Evolutionary conservation across 2,888 invertebrate species (phyloP).

Genomic region (Piscicola geometra): DNA sequence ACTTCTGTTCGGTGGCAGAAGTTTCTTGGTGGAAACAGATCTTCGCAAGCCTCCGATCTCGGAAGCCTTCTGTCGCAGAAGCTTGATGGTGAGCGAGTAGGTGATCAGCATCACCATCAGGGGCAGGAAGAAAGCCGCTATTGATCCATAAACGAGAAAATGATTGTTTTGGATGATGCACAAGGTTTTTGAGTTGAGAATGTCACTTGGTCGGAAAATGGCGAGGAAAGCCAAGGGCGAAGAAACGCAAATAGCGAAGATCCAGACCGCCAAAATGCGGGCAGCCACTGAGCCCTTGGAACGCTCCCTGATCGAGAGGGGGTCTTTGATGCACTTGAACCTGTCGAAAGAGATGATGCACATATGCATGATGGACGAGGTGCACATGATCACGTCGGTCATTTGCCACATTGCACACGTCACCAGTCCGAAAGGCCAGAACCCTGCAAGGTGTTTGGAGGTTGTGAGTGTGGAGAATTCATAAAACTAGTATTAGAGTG

Average conservation of each 20-base stretch:
- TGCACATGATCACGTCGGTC: conserved; percentile 64
- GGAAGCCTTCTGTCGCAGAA: conserved; percentile 63
- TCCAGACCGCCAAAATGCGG: conserved; percentile 90
- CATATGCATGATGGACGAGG: conserved; percentile 61
- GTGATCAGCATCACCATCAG: conserved; percentile 88
- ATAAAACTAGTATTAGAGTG: no score
- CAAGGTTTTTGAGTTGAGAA: conserved; percentile 49
- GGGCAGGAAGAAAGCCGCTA: conserved; percentile 92
- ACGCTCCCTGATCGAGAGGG: conserved; percentile 59
- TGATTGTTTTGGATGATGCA: conserved; percentile 56
- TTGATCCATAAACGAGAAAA: conserved; percentile 77
- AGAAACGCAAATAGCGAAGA: conserved; percentile 66
- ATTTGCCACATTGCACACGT: conserved; percentile 58
- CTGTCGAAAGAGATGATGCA: conserved; percentile 63
- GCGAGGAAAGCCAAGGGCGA: conserved; percentile 58
- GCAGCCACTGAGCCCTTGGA: conserved; percentile 57
- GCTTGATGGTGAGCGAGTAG: conserved; percentile 82
- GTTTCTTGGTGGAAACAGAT: conserved; percentile 11
- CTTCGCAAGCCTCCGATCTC: conserved; percentile 30
- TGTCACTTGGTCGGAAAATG: conserved; percentile 62
- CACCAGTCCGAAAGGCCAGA: conserved; percentile 71
- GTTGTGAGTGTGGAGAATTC: no score
- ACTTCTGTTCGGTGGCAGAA: no score
- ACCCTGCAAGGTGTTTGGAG: conserved; percentile 66
- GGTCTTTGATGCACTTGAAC: conserved; percentile 82